Conservation (phyloP, 2,888 invertebrate genomes). For the Drosophila falleni region DNA sequence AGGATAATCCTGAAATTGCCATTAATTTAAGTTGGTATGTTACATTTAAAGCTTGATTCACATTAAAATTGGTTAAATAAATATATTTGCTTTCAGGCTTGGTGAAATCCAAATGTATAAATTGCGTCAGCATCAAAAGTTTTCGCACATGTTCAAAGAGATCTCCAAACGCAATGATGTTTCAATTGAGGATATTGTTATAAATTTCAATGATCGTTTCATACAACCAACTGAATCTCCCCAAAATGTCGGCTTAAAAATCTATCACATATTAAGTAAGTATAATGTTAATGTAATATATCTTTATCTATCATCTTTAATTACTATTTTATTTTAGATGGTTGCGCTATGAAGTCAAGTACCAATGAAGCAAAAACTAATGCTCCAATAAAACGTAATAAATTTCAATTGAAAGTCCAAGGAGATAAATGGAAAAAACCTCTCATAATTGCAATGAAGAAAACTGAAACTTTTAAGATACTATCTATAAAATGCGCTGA, state of each 20-base stretch:
- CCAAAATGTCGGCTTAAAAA: conserved; percentile 73
- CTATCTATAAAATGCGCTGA: conserved; percentile 82
- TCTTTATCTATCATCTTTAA: background rate
- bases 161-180: conserved; percentile 77
- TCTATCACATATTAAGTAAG: conserved; percentile 80
- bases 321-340: conserved; percentile 53
- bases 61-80: background rate
- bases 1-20: conserved; percentile 76
- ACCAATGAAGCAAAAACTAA: conserved; percentile 20
- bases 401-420: conserved; percentile 82
- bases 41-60: background rate
- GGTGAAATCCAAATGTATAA: conserved; percentile 74
- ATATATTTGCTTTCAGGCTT: conserved; percentile 53
- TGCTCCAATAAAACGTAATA: conserved; percentile 47
- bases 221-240: conserved; percentile 76
- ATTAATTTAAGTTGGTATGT: conserved; percentile 73
- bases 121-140: conserved; percentile 81
- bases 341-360: conserved; percentile 57
- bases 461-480: conserved; percentile 75
- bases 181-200: conserved; percentile 60
- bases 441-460: conserved; percentile 69
- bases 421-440: conserved; percentile 78
- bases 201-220: conserved; percentile 75
- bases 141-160: conserved; percentile 71
- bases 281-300: background rate